Percentiles rank a stretch among this genome's conserved stretches.
Evolutionary conservation across 2,888 invertebrate genomes (phyloP).

Genomic region (Myopa testacea): DNA sequence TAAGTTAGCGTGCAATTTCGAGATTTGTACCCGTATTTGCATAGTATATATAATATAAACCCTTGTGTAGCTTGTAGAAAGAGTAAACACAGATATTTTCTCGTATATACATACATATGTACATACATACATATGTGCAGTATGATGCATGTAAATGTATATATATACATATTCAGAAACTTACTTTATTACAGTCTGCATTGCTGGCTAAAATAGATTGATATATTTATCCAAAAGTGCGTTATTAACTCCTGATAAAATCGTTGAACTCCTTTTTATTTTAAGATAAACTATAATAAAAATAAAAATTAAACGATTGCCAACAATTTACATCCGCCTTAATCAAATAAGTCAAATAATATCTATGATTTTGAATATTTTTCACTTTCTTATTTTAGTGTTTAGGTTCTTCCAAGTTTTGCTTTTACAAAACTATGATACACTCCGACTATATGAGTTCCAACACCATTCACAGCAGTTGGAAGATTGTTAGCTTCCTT

Average conservation of each 20-base stretch:
- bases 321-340: no score
- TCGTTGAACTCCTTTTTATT: neutral
- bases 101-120: neutral
- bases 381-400: slow-evolving; percentile 3
- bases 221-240: neutral
- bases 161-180: slow-evolving; percentile 46
- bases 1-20: no score
- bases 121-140: neutral
- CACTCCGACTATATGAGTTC: neutral
- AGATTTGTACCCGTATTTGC: no score
- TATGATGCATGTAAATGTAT: neutral
- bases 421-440: neutral
- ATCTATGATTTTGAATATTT: slow-evolving; percentile 18
- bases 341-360: neutral
- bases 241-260: neutral
- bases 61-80: no score
- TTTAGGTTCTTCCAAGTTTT: neutral
- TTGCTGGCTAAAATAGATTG: slow-evolving; percentile 48
- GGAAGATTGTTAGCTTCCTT: neutral
- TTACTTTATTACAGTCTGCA: slow-evolving; percentile 67
- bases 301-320: neutral
- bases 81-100: no score
- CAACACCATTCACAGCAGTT: neutral
- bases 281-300: neutral
- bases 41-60: no score